Evolutionary conservation across 2,797 vertebrate species (phyloP).

Genomic region (Falco biarmicus): DNA sequence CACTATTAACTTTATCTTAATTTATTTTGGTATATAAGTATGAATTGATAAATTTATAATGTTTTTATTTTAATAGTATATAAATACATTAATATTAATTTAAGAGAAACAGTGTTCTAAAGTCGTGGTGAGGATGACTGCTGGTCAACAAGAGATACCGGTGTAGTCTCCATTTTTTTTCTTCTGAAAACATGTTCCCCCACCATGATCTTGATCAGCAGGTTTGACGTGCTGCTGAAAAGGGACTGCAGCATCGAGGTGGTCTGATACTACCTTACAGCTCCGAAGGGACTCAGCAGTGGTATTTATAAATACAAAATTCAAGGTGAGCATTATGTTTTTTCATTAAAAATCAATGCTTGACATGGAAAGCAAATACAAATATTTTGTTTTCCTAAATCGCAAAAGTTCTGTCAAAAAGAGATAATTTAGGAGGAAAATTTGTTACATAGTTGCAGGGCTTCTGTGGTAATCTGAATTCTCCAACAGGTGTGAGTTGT

Average conservation of each 20-base stretch:
- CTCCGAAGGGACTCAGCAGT: not conserved
- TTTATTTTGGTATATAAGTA: not conserved
- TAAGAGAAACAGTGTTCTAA: not conserved
- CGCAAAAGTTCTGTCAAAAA: not conserved
- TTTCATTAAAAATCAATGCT: not conserved
- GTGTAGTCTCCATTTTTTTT: not conserved
- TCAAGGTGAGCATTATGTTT: not conserved
- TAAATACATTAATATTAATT: not conserved
- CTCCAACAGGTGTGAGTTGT: not conserved
- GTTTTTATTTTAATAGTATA: not conserved
- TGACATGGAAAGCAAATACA: not conserved
- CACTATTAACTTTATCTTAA: not conserved
- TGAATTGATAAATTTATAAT: not conserved
- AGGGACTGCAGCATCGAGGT: not conserved
- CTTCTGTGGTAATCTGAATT: not conserved
- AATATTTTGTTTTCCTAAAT: not conserved
- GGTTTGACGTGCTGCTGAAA: not conserved
- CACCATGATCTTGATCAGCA: fast-evolving
- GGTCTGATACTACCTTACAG: not conserved
- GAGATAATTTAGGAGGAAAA: not conserved
- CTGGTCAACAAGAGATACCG: not conserved
- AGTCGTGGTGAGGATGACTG: not conserved
- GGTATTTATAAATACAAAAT: not conserved
- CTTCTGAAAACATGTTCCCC: not conserved
- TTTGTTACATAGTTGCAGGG: not conserved